Percentiles rank a stretch among this genome's conserved stretches.
Evolutionary conservation across 2,888 invertebrate species (phyloP).

Genomic region (Tiphia femorata): DNA sequence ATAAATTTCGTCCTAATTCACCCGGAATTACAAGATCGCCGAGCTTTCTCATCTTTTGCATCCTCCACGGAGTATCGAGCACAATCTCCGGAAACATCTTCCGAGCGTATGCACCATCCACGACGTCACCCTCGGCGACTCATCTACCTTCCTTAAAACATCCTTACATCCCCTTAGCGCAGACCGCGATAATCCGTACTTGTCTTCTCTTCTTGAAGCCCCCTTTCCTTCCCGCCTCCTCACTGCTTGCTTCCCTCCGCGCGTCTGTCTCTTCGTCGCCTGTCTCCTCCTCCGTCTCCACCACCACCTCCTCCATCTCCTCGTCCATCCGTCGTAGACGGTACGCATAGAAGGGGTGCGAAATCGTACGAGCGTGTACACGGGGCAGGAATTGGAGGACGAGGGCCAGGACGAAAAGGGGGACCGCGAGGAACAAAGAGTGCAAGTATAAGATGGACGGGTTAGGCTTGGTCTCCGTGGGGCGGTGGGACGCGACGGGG

Average conservation of each 20-base stretch:
- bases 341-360: slow-evolving; percentile 60
- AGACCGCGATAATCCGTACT: slow-evolving; percentile 46
- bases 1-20: too few relatives aligned
- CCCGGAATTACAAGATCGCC: too few relatives aligned
- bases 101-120: too few relatives aligned
- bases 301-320: slow-evolving; percentile 31
- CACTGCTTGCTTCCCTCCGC: slow-evolving; percentile 2
- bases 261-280: slow-evolving; percentile 15
- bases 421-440: slow-evolving; percentile 64
- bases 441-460: slow-evolving; percentile 67
- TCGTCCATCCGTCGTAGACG: slow-evolving; percentile 49
- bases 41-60: too few relatives aligned
- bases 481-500: slow-evolving; percentile 45
- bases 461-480: slow-evolving; percentile 51
- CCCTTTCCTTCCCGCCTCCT: slow-evolving; percentile 31
- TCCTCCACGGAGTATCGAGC: too few relatives aligned
- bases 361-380: slow-evolving; percentile 62
- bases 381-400: slow-evolving; percentile 48
- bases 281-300: slow-evolving; percentile 26
- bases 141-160: slow-evolving; percentile 64
- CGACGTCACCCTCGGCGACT: too few relatives aligned
- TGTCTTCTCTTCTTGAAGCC: slow-evolving; percentile 56
- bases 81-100: too few relatives aligned
- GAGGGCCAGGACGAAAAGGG: slow-evolving; percentile 50
- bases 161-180: slow-evolving; percentile 57